phyloP scores from a whole-genome alignment of 2,797 vertebrate genomes.

The Trematomus bernacchii region DNA sequence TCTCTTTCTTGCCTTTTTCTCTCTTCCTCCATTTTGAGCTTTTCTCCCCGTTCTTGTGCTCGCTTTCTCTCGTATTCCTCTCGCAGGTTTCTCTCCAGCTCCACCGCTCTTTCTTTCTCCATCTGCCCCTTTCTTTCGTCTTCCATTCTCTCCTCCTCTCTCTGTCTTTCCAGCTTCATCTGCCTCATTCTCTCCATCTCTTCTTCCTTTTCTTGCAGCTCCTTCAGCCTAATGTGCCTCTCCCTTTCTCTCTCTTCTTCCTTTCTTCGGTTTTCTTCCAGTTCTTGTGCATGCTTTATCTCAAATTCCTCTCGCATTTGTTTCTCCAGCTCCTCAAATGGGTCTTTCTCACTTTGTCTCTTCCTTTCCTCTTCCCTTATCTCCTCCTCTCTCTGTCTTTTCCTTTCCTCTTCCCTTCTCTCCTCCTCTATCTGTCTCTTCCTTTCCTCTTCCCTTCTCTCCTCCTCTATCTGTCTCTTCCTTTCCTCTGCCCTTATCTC shows the following conservation, averaged over 20 bases:
- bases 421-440: constrained; percentile 27
- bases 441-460: constrained; percentile 6
- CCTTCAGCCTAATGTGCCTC: constrained; percentile 10
- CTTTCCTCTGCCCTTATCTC: constrained; percentile 22
- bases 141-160: constrained; percentile 21
- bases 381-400: background rate
- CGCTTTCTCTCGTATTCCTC: constrained; percentile 39
- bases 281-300: background rate
- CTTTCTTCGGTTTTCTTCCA: background rate
- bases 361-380: background rate
- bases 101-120: constrained; percentile 37
- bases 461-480: constrained; percentile 9
- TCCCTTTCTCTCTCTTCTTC: constrained; percentile 23
- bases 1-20: constrained; percentile 8
- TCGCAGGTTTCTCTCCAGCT: constrained; percentile 40
- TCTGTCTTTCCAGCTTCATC: constrained; percentile 18
- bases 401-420: background rate
- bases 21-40: constrained; percentile 19
- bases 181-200: constrained; percentile 28
- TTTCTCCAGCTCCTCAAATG: constrained; percentile 4
- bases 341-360: constrained; percentile 4
- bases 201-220: constrained; percentile 1
- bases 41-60: constrained; percentile 37
- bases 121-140: constrained; percentile 27
- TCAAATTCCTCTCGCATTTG: constrained; percentile 13